Conservation (phyloP, 2,113 vertebrate genomes). For the Microtus ochrogaster region DNA sequence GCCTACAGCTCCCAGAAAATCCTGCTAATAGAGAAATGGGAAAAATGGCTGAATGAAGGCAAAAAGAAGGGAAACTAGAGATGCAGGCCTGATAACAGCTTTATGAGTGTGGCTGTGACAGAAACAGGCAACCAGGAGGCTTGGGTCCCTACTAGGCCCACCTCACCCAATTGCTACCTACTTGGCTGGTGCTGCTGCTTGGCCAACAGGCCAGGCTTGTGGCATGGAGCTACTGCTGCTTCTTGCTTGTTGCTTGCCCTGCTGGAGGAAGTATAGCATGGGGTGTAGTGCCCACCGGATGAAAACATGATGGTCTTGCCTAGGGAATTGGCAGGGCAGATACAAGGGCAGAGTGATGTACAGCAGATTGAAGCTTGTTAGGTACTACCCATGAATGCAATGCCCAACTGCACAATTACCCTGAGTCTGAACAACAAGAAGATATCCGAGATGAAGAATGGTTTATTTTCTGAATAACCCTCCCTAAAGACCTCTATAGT, state of each 20-base stretch:
- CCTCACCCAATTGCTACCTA: not conserved
- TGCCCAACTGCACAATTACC: not conserved
- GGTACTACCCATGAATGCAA: not conserved
- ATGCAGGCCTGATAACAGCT: not conserved
- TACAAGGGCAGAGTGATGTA: not conserved
- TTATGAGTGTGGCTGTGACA: not conserved
- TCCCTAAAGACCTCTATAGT: not conserved
- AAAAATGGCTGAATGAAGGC: not conserved
- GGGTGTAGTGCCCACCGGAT: not conserved
- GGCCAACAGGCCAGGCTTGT: not conserved
- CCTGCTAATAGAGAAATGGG: not conserved
- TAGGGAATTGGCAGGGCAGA: not conserved
- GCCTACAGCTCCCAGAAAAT: not conserved
- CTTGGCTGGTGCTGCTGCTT: not conserved
- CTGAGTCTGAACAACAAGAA: not conserved
- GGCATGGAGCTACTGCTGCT: not conserved
- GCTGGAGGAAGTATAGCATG: not conserved
- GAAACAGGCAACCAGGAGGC: not conserved
- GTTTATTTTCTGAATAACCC: not conserved
- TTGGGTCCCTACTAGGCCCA: not conserved
- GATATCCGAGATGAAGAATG: not conserved
- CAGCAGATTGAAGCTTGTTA: not conserved
- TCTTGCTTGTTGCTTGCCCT: not conserved
- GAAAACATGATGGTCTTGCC: not conserved
- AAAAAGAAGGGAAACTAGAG: not conserved